Evolutionary conservation across 37 sponge, comb jelly and placozoan species (phyloP).

Genomic region (Geodia barretti): DNA sequence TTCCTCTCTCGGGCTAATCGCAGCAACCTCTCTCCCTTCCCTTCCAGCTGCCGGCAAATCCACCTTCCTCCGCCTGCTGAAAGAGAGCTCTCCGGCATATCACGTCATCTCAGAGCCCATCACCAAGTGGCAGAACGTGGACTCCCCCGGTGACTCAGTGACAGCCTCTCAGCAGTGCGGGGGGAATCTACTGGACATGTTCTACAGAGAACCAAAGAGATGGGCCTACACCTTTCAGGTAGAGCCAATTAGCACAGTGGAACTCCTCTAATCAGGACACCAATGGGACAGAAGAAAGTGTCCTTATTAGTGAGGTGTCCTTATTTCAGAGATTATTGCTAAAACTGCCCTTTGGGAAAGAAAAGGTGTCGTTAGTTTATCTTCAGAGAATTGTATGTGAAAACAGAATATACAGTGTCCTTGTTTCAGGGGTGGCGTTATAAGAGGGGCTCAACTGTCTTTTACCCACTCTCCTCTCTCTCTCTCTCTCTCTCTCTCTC

Average conservation of each 20-base stretch:
- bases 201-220: conserved; percentile 81
- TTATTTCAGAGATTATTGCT: too few species aligned
- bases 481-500: too few species aligned
- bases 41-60: conserved; percentile 74
- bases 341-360: too few species aligned
- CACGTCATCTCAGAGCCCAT: conserved; percentile 67
- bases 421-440: too few species aligned
- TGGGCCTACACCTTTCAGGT: conserved; percentile 94
- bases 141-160: conserved; percentile 76
- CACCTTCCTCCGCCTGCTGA: conserved; percentile 62
- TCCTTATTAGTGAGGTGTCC: too few species aligned
- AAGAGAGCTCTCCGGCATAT: conserved; percentile 29
- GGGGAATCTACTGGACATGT: conserved; percentile 76
- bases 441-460: too few species aligned
- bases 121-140: conserved; percentile 61
- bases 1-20: too few species aligned
- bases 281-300: neutral
- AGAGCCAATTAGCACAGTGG: neutral
- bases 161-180: conserved; percentile 54
- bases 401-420: too few species aligned
- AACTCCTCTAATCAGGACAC: neutral
- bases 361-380: too few species aligned
- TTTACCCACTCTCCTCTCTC: too few species aligned
- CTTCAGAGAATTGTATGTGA: too few species aligned
- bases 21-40: neutral